These are phyloP conservation scores for Pachyuromys duprasi DNA, from an alignment of 2,797 vertebrate genomes.

Conservation along the genomic window DNA sequence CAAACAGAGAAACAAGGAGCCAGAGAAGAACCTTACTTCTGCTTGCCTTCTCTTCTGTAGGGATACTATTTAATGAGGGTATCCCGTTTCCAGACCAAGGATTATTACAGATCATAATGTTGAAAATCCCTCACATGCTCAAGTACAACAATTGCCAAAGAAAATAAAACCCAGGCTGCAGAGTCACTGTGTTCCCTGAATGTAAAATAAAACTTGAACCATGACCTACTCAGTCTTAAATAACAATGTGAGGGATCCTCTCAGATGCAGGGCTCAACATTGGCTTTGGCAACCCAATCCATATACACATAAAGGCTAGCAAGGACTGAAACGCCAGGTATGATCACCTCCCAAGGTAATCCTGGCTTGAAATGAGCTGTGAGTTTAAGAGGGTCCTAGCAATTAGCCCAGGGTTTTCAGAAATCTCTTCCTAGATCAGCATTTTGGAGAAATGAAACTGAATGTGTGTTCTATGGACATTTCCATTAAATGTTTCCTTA, in stretches of 20 bases:
- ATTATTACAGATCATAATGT: neutral
- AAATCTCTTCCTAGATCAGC: neutral
- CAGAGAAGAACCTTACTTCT: neutral
- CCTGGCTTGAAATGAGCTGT: neutral
- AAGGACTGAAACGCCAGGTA: neutral
- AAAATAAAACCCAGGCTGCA: slow-evolving; percentile 8
- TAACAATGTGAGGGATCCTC: neutral
- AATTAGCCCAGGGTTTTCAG: neutral
- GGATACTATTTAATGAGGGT: neutral
- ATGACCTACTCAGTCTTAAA: neutral
- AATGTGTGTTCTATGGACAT: neutral
- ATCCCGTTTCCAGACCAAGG: neutral
- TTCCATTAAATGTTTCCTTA: neutral
- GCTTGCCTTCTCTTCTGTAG: neutral
- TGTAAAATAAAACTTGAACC: slow-evolving; percentile 13
- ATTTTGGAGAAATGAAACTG: neutral
- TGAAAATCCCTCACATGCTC: neutral
- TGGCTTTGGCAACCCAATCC: neutral
- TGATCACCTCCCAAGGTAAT: neutral
- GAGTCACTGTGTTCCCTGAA: neutral
- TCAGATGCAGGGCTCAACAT: neutral
- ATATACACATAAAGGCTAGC: neutral
- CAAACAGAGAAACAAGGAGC: neutral
- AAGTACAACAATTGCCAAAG: slow-evolving; percentile 1
- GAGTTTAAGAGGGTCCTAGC: neutral